Conservation (phyloP, 2,797 vertebrate species). For the Oryzias dopingdopingensis region DNA sequence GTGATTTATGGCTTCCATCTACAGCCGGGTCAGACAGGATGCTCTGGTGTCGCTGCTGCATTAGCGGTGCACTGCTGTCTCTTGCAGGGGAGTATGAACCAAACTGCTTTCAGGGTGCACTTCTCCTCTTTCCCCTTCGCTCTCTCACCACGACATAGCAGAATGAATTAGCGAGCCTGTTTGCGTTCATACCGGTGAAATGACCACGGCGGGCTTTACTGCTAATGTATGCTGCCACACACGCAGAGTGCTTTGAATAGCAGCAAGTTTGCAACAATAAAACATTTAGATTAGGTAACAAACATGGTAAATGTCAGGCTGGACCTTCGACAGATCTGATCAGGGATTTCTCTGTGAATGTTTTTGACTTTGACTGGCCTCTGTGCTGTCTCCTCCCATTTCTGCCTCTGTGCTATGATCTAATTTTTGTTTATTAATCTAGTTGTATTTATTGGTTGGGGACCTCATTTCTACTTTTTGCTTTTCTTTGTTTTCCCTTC, state of each 20-base stretch:
- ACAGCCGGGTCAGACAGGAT: too few species aligned
- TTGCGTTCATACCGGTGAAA: constrained; percentile 21
- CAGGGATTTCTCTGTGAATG: constrained; percentile 23
- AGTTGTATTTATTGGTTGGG: constrained; percentile 13
- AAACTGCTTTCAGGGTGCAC: background rate
- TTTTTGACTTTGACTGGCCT: constrained; percentile 33
- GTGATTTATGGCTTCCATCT: too few species aligned
- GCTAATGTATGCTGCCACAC: background rate
- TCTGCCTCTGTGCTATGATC: constrained; percentile 7
- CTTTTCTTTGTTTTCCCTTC: background rate
- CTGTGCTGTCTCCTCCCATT: background rate
- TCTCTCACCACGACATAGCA: constrained; percentile 18
- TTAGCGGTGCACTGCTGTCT: background rate
- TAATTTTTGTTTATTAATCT: constrained; percentile 37
- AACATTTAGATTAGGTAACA: constrained; percentile 25
- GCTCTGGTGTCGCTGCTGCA: too few species aligned
- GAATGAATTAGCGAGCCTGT: constrained; percentile 15
- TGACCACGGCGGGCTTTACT: constrained; percentile 30
- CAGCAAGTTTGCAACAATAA: background rate
- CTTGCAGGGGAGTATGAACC: background rate
- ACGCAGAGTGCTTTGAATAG: constrained; percentile 4
- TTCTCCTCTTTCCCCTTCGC: background rate
- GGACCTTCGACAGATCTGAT: constrained; percentile 36
- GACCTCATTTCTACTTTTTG: constrained; percentile 16
- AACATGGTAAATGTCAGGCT: constrained; percentile 28